Base-by-base conservation (phyloP, 1,140 invertebrate species). In the Rhysida immarginata region DNA sequence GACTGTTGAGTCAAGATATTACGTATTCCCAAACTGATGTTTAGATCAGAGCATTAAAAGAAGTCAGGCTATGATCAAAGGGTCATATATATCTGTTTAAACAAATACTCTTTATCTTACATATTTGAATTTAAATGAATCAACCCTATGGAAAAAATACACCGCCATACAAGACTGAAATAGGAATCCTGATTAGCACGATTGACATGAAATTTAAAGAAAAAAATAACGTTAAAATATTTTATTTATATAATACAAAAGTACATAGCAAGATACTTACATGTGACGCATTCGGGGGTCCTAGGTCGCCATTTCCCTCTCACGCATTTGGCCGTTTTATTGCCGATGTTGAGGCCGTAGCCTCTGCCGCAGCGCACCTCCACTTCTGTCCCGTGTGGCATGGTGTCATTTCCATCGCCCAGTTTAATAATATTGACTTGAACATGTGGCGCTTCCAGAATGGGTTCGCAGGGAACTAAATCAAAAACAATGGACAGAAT, bases 281-380 rank as follows among this genome's bases (percentile, higher is more conserved):
- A 68, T 59, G 84, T 80, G 63, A 78, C 70, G 65, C 87, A 90
- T 61, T 77, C 76, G 0, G 86, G 86, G 60, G 80, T 82, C 55
- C 77, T 77, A 1, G 86, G 86, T 64, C 83, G 85, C 87, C 87
- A 91, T 61, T 77, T 75, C 1, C 86, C 85, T 48, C 81, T 68
- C 1, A 82, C 78, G 66, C 86, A 89, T 62, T 81, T 81, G 0
- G 81, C 83, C 0, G 86, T 87, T 20, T 77, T 74, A 64, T 89
- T 88, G 50, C 73, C 67, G 35, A 87, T 73, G 65, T 85, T 87
- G 0, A 84, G 68, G 3, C 78, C 78, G 62, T 85, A 87, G 1
- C 85, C 85, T 55, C 80, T 78, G 1, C 78, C 77, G 67, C 86
- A 89, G 5, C 78, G 78, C 13, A 86, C 75, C 62, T 78, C 74